Evolutionary conservation across 2,113 vertebrate species (phyloP).

Genomic region (Dicaeum eximium): DNA sequence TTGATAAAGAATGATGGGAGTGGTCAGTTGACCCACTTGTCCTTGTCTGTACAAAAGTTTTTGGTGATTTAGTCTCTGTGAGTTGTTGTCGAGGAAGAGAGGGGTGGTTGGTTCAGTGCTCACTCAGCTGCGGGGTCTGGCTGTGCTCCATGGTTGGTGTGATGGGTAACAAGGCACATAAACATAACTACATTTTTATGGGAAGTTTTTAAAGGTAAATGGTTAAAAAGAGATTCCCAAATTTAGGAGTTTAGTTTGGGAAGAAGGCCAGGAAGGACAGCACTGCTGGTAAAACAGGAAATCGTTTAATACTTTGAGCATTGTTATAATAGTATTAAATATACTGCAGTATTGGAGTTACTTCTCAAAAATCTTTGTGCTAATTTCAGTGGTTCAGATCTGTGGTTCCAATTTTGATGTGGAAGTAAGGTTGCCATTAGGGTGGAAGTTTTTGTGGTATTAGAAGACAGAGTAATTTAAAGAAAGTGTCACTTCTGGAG

Average conservation of each 20-base stretch:
- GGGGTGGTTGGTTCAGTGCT: fast-evolving
- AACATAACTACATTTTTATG: neutral
- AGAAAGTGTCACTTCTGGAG: neutral
- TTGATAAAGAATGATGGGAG: neutral
- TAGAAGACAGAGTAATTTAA: neutral
- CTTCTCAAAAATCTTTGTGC: neutral
- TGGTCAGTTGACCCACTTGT: neutral
- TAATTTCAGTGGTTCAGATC: neutral
- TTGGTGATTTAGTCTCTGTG: neutral
- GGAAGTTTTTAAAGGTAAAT: neutral
- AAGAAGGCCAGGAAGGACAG: neutral
- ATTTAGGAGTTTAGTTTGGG: neutral
- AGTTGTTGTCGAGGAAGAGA: neutral
- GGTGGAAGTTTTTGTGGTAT: neutral
- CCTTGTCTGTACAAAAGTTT: neutral
- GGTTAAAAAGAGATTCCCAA: neutral
- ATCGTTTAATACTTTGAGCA: neutral
- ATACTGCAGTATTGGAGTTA: neutral
- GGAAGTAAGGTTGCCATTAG: neutral
- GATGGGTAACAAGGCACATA: neutral
- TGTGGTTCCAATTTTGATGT: neutral
- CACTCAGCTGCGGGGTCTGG: neutral
- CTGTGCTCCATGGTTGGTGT: neutral
- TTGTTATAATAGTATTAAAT: neutral
- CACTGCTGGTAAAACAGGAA: neutral